Conservation (phyloP, 2,113 vertebrate genomes). For the Protobothrops flavoviridis region DNA sequence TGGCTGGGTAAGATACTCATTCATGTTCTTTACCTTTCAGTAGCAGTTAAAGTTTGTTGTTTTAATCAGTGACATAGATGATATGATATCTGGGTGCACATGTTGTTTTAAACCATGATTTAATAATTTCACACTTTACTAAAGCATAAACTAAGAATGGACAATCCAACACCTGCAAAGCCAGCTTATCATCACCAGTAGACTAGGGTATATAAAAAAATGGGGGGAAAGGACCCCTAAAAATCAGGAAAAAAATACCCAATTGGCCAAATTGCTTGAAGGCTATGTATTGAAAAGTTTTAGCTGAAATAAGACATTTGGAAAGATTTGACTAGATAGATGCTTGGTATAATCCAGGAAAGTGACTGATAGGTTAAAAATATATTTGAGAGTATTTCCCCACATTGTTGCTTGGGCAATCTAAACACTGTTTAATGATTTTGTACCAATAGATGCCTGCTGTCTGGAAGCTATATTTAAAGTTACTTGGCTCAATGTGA, state of each 20-base stretch:
- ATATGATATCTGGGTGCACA: not conserved
- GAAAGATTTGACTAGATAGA: not conserved
- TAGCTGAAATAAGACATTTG: not conserved
- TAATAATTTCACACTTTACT: not conserved
- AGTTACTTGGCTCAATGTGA: not conserved
- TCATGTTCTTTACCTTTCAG: not conserved
- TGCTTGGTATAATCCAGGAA: not conserved
- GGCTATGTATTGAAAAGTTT: not conserved
- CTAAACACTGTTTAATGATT: conserved; percentile 4
- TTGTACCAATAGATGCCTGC: not conserved
- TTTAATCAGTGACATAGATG: not conserved
- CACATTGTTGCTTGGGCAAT: not conserved
- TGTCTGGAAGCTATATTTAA: not conserved
- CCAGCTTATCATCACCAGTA: not conserved
- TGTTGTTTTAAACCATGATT: not conserved
- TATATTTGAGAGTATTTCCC: not conserved
- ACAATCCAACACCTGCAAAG: not conserved
- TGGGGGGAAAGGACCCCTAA: not conserved
- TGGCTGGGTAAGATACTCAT: not conserved
- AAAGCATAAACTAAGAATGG: not conserved
- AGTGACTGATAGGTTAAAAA: not conserved
- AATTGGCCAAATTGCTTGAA: too few relatives aligned
- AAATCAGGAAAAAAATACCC: not conserved
- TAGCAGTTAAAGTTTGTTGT: not conserved
- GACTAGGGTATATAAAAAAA: not conserved